phyloP scores from a whole-genome alignment of 2,797 vertebrate genomes.

The Girardinus metallicus region DNA sequence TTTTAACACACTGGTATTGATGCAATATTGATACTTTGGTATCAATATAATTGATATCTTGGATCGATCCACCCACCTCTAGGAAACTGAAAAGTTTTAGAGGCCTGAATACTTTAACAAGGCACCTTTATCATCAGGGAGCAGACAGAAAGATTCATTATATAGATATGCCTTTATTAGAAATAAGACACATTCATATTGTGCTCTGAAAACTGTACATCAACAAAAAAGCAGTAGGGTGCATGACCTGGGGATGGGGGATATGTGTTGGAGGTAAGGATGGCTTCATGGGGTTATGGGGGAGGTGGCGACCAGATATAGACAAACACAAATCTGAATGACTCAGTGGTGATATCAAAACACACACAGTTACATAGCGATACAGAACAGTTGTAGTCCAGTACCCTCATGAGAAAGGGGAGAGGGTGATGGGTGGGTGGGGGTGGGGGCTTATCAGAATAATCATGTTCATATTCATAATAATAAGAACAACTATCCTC shows the following conservation, averaged over 20 bases:
- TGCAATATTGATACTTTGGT: too few relatives aligned
- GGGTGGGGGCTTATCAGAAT: slow-evolving; percentile 49
- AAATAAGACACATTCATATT: slow-evolving; percentile 97
- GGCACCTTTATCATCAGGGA: slow-evolving; percentile 8
- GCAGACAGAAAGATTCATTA: slow-evolving; percentile 64
- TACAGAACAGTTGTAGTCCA: slow-evolving; percentile 85
- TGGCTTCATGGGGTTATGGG: not conserved
- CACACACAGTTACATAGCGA: slow-evolving; percentile 84
- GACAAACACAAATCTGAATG: slow-evolving; percentile 79
- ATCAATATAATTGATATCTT: too few relatives aligned
- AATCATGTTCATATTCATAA: slow-evolving; percentile 79
- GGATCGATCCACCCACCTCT: too few relatives aligned
- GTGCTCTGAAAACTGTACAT: slow-evolving; percentile 98
- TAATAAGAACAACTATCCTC: slow-evolving; percentile 84
- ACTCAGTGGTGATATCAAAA: slow-evolving; percentile 83
- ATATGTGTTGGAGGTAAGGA: slow-evolving; percentile 33
- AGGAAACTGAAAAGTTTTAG: not conserved
- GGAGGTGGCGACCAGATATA: slow-evolving; percentile 37
- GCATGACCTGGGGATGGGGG: not conserved
- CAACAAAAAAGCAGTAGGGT: slow-evolving; percentile 80
- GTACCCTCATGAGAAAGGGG: slow-evolving; percentile 73
- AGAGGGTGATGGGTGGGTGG: slow-evolving; percentile 3
- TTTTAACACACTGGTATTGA: too few relatives aligned
- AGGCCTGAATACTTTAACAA: not conserved
- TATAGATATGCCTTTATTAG: slow-evolving; percentile 92